phyloP scores from a whole-genome alignment of 2,797 vertebrate species.

The Gobio occitaniae region DNA sequence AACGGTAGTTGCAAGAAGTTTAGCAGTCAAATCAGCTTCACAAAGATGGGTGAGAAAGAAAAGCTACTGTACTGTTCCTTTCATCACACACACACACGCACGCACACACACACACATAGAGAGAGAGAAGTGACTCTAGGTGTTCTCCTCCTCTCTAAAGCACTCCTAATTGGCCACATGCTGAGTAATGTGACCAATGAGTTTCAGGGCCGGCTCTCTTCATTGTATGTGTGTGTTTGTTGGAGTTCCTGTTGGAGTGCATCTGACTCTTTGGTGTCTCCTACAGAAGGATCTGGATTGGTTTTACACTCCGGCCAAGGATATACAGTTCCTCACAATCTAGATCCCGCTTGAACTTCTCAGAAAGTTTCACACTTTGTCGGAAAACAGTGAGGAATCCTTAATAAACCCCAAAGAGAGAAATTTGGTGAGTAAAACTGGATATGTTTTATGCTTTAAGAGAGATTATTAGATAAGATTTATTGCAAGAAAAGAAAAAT shows the following conservation, averaged over 20 bases:
- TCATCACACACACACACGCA: background rate
- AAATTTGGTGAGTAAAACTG: conserved; percentile 23
- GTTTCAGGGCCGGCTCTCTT: conserved; percentile 69
- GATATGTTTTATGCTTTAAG: background rate
- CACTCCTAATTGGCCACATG: conserved; percentile 91
- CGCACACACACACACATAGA: background rate
- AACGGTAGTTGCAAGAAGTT: background rate
- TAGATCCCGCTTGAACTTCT: conserved; percentile 3
- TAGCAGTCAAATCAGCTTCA: background rate
- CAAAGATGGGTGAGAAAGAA: background rate
- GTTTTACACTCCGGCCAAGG: conserved; percentile 16
- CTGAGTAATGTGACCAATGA: conserved; percentile 93
- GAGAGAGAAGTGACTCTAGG: conserved; percentile 16
- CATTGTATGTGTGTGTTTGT: conserved; percentile 44
- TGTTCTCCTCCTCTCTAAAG: conserved; percentile 67
- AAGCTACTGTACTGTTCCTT: conserved; percentile 5
- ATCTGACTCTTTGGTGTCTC: conserved; percentile 50
- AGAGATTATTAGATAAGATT: background rate
- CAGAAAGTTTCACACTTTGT: background rate
- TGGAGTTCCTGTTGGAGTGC: conserved; percentile 32
- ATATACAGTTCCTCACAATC: background rate
- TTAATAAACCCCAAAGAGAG: background rate
- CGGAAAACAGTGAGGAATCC: background rate
- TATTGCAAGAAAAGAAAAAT: background rate
- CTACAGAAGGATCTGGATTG: conserved; percentile 29